Conservation (phyloP, 1,140 invertebrate species). For the Tetramorium alpestre region DNA sequence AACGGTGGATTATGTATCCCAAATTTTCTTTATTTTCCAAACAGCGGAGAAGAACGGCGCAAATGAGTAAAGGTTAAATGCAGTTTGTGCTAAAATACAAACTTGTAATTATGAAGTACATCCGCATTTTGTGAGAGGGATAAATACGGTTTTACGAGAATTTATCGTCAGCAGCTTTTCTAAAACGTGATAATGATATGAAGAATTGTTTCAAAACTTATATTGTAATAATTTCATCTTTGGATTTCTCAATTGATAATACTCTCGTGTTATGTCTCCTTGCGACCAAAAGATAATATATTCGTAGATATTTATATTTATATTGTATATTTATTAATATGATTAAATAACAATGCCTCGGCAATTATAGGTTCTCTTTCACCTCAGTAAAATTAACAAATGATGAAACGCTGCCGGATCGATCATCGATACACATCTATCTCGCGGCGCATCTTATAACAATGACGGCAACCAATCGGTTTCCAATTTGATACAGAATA, state of each 20-base stretch:
- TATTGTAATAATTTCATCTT: neutral
- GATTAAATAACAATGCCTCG: slow-evolving; percentile 24
- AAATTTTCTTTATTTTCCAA: slow-evolving; percentile 60
- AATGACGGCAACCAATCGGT: slow-evolving; percentile 70
- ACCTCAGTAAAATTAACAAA: slow-evolving; percentile 11
- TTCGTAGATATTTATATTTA: neutral
- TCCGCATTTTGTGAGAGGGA: slow-evolving; percentile 15
- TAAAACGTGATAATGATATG: neutral
- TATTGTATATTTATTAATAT: neutral
- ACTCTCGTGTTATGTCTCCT: neutral
- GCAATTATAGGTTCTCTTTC: slow-evolving; percentile 36
- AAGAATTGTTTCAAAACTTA: neutral
- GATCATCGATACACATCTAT: slow-evolving; percentile 41
- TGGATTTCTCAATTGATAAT: neutral
- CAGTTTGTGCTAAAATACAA: slow-evolving; percentile 21
- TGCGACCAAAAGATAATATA: neutral
- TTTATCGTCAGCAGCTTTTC: neutral
- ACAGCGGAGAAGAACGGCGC: neutral
- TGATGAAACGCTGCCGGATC: slow-evolving; percentile 42
- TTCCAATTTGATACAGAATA: slow-evolving; percentile 81
- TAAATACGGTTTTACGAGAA: neutral
- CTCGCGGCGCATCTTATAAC: slow-evolving; percentile 46
- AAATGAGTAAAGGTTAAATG: slow-evolving; percentile 30
- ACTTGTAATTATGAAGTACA: neutral
- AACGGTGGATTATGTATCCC: slow-evolving; percentile 59